Percentiles rank a stretch among this genome's conserved stretches.
These are phyloP conservation scores for Chiridota heheva DNA, from an alignment of 35 echinoderm and acorn worm genomes.

Conservation along the genomic window DNA sequence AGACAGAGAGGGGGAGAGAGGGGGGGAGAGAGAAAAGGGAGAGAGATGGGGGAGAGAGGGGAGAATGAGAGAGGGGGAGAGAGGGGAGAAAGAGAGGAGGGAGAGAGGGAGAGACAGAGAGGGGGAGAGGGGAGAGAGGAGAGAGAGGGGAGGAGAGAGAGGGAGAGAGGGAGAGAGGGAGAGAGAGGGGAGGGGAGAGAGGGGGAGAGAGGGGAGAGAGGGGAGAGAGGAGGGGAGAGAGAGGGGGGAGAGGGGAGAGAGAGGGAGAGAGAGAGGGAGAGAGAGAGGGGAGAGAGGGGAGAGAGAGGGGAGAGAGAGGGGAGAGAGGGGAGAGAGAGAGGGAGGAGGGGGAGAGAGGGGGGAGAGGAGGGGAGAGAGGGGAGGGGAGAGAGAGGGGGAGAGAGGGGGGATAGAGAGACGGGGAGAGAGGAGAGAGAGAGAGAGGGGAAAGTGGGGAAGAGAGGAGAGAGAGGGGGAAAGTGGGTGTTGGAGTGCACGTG, in stretches of 20 bases:
- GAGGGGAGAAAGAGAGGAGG: neutral
- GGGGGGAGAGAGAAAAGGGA: neutral
- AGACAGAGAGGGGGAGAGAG: neutral
- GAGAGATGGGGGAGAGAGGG: neutral
- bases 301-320: neutral
- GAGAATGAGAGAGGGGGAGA: neutral
- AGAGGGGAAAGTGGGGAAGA: no score
- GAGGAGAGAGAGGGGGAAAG: no score
- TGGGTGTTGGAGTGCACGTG: no score
- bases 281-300: neutral
- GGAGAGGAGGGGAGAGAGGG: no score
- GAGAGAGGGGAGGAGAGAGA: neutral
- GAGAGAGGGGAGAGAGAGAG: no score
- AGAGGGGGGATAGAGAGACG: no score
- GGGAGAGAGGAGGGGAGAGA: neutral
- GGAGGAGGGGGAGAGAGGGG: no score
- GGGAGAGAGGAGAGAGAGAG: no score
- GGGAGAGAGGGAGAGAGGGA: neutral
- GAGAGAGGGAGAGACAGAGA: neutral
- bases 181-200: neutral
- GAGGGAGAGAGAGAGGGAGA: neutral
- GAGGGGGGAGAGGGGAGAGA: neutral
- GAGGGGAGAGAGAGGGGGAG: no score
- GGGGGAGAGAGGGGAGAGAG: neutral
- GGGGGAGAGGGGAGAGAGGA: neutral